These are phyloP conservation scores for Ibidorhyncha struthersii DNA, from an alignment of 2,113 vertebrate species.

Conservation along the genomic window DNA sequence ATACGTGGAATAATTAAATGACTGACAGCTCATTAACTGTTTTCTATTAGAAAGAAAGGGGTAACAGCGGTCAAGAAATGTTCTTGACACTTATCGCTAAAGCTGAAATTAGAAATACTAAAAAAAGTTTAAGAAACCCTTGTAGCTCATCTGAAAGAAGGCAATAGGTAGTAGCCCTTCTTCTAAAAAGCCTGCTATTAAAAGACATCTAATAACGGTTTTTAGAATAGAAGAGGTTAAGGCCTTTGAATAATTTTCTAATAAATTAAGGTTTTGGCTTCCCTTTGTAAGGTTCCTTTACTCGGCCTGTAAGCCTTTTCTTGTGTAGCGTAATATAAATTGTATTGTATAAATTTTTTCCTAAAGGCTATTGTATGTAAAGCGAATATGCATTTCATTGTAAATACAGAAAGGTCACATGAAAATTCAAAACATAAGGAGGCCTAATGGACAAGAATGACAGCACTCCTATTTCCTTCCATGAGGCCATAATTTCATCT, in stretches of 20 bases:
- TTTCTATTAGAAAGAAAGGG: neutral
- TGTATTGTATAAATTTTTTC: no score
- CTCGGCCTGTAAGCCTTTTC: neutral
- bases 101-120: neutral
- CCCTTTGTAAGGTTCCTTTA: neutral
- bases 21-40: neutral
- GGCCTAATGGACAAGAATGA: neutral
- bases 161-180: rapidly evolving
- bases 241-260: neutral
- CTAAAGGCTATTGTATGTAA: neutral
- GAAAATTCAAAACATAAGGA: neutral
- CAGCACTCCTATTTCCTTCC: neutral
- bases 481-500: neutral
- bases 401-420: neutral
- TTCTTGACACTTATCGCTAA: neutral
- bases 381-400: neutral
- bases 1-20: neutral
- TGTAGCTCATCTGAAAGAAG: neutral
- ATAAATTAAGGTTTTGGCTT: neutral
- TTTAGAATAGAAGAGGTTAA: neutral
- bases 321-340: neutral
- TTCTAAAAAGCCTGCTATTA: neutral
- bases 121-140: neutral
- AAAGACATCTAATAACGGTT: neutral
- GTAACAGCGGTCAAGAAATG: rapidly evolving